phyloP scores from a whole-genome alignment of 2,888 invertebrate species.

The Pammene aurita region DNA sequence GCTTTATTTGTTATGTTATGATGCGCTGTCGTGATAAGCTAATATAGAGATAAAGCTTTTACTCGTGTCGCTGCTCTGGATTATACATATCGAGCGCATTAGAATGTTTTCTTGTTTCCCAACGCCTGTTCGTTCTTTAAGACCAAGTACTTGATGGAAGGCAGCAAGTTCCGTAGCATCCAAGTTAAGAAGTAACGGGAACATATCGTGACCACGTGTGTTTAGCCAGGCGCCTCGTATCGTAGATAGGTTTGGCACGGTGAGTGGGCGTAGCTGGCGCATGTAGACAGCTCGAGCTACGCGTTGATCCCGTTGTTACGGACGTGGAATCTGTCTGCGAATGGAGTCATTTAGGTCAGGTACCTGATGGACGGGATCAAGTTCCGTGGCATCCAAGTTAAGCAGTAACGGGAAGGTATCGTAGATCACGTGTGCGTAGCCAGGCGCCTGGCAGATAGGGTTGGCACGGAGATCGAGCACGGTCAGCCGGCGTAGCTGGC shows the following conservation, averaged over 20 bases:
- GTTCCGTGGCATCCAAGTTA: constrained; percentile 57
- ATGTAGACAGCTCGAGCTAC: constrained; percentile 73
- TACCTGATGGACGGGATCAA: background rate
- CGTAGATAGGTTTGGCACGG: constrained; percentile 70
- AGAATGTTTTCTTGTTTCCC: no score
- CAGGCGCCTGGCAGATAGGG: constrained; percentile 63
- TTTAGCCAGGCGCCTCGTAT: constrained; percentile 64
- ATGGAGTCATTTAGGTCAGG: background rate
- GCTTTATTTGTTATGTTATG: background rate
- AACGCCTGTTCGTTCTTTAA: no score
- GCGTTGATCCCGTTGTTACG: constrained; percentile 68
- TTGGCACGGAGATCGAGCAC: constrained; percentile 72
- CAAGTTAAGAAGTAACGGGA: constrained; percentile 62
- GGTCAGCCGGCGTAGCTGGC: constrained; percentile 62
- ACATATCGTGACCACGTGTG: constrained; percentile 68
- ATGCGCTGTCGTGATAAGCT: background rate
- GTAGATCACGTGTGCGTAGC: constrained; percentile 68
- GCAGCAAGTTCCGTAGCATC: constrained; percentile 52
- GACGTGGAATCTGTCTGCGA: constrained; percentile 65
- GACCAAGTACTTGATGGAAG: background rate
- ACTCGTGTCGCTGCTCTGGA: background rate
- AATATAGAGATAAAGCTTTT: background rate
- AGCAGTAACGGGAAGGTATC: constrained; percentile 67
- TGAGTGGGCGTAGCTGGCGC: constrained; percentile 67
- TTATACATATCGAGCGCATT: background rate